These are phyloP conservation scores for Indicator maculatus DNA, from an alignment of 2,113 vertebrate genomes.

Conservation along the genomic window DNA sequence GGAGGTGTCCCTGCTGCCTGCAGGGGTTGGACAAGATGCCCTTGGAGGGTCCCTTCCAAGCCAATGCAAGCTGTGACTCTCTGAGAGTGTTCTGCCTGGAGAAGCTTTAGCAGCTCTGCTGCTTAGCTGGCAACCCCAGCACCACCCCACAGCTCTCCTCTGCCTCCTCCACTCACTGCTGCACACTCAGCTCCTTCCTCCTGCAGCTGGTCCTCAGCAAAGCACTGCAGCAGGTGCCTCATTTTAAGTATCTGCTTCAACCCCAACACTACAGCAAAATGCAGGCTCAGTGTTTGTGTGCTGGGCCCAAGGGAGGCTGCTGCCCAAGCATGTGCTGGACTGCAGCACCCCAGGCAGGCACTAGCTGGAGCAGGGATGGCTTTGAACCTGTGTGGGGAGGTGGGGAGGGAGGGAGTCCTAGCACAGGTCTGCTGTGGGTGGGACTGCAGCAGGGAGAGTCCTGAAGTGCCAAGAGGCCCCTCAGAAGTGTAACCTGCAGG, in stretches of 20 bases:
- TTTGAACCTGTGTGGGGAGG: not conserved
- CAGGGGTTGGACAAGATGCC: no score
- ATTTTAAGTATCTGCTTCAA: not conserved
- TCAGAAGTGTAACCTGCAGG: not conserved
- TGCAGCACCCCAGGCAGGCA: not conserved
- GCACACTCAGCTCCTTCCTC: not conserved
- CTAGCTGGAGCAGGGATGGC: not conserved
- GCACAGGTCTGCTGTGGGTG: not conserved
- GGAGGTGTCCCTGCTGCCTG: no score
- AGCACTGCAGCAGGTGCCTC: not conserved
- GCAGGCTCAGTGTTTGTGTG: not conserved
- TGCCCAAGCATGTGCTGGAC: not conserved
- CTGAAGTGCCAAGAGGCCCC: not conserved
- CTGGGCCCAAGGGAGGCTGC: not conserved
- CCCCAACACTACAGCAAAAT: not conserved
- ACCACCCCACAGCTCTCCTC: not conserved
- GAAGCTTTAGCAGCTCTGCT: no score
- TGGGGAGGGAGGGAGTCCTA: not conserved
- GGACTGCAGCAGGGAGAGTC: not conserved
- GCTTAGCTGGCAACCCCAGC: not conserved
- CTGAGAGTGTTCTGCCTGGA: no score
- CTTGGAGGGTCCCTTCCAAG: no score
- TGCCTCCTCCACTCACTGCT: not conserved
- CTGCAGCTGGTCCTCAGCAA: not conserved
- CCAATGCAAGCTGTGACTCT: no score